Conservation (phyloP, 2,888 invertebrate species). For the Leistus spinibarbis region DNA sequence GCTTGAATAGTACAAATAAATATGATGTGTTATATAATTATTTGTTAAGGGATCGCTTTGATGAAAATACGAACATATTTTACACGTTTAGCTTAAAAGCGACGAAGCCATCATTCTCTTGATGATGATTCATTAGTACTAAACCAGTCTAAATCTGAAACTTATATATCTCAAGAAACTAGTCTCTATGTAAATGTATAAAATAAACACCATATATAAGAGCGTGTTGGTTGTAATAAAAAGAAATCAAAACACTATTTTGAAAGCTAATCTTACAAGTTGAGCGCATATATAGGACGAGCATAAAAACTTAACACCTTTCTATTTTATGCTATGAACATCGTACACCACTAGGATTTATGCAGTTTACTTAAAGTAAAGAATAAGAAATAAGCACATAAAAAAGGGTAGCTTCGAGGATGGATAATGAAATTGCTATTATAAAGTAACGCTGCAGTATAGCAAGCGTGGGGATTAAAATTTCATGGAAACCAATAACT, state of each 20-base stretch:
- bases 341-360: neutral
- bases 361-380: constrained; percentile 4
- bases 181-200: too few relatives aligned
- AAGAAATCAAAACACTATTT: neutral
- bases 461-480: constrained; percentile 1
- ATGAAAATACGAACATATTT: too few relatives aligned
- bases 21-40: too few relatives aligned
- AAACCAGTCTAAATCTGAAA: too few relatives aligned
- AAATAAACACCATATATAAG: neutral
- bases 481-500: constrained; percentile 6
- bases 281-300: neutral
- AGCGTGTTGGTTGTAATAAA: neutral
- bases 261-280: neutral
- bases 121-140: too few relatives aligned
- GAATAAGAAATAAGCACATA: neutral
- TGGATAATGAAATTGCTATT: constrained; percentile 10
- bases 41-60: too few relatives aligned
- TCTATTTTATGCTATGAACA: neutral
- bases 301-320: neutral
- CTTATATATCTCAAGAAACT: too few relatives aligned
- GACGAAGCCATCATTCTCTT: too few relatives aligned
- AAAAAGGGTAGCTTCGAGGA: neutral
- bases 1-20: too few relatives aligned
- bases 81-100: too few relatives aligned
- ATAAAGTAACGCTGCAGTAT: neutral